These are phyloP conservation scores for Solenopsis invicta DNA, from an alignment of 1,140 invertebrate genomes.

Conservation along the genomic window DNA sequence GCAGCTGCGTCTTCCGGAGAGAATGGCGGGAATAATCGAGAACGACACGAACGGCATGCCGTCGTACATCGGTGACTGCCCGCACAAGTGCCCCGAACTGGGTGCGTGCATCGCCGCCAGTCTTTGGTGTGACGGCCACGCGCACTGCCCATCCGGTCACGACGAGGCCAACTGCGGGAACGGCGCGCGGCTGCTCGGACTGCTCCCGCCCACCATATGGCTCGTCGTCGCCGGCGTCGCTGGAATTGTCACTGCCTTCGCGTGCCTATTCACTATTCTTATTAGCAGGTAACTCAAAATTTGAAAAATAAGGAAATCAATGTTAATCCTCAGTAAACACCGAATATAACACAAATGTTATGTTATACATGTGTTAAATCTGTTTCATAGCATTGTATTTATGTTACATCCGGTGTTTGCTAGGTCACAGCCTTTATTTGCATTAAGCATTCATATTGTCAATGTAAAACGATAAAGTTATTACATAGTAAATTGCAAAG, in stretches of 20 bases:
- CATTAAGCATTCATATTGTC: neutral
- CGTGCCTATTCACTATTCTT: slow-evolving; percentile 84
- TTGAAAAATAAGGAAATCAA: slow-evolving; percentile 20
- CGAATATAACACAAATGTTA: no score
- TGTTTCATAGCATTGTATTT: no score
- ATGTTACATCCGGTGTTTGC: no score
- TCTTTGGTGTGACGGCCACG: slow-evolving; percentile 95
- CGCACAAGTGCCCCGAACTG: slow-evolving; percentile 94
- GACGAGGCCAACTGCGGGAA: slow-evolving; percentile 92
- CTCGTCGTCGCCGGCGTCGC: slow-evolving; percentile 84
- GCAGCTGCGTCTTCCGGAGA: slow-evolving; percentile 87
- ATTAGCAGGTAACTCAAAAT: slow-evolving; percentile 82
- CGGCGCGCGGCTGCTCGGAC: slow-evolving; percentile 83
- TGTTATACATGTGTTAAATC: no score
- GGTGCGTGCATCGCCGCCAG: slow-evolving; percentile 95
- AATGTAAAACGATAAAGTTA: neutral
- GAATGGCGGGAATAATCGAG: slow-evolving; percentile 81
- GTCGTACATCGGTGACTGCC: slow-evolving; percentile 88
- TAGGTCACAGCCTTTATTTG: neutral
- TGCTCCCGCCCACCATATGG: slow-evolving; percentile 86
- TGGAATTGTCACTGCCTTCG: slow-evolving; percentile 86
- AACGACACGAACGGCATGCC: slow-evolving; percentile 87
- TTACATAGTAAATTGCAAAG: neutral
- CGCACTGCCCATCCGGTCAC: slow-evolving; percentile 94
- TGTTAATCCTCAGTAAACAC: neutral